Conservation (phyloP, 2,888 invertebrate genomes). For the Erebia aethiops region DNA sequence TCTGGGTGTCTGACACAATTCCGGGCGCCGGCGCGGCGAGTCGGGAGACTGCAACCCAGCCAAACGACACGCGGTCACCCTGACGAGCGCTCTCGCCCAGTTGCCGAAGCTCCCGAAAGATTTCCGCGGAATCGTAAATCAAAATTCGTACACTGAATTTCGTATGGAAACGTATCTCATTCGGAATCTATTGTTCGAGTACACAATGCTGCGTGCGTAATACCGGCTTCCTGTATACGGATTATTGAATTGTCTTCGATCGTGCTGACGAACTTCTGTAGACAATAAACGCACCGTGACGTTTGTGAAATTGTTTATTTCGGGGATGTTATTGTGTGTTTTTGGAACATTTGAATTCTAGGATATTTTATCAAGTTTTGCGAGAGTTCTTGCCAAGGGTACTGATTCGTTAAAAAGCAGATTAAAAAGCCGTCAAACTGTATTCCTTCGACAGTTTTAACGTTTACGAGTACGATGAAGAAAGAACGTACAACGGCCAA, state of each 20-base stretch:
- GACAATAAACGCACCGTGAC: slow-evolving; percentile 40
- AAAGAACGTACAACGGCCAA: slow-evolving; percentile 68
- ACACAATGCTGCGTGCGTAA: slow-evolving; percentile 68
- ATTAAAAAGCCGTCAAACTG: slow-evolving; percentile 73
- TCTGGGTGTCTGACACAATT: slow-evolving; percentile 77
- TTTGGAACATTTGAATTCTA: slow-evolving; percentile 11
- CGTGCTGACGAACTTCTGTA: slow-evolving; percentile 51
- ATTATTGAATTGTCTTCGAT: slow-evolving; percentile 63
- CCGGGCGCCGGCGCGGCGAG: slow-evolving; percentile 80
- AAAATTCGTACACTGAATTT: slow-evolving; percentile 38
- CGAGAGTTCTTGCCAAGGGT: neutral
- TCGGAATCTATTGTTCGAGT: slow-evolving; percentile 59
- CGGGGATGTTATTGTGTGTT: slow-evolving; percentile 17
- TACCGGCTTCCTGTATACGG: slow-evolving; percentile 55
- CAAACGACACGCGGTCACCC: slow-evolving; percentile 77
- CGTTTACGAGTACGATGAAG: slow-evolving; percentile 79
- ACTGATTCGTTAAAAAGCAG: slow-evolving; percentile 40
- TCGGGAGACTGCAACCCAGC: slow-evolving; percentile 65
- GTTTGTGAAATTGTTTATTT: slow-evolving; percentile 40
- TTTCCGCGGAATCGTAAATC: slow-evolving; percentile 41
- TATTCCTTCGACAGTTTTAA: slow-evolving; percentile 82
- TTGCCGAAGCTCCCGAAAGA: slow-evolving; percentile 42
- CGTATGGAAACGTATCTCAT: slow-evolving; percentile 35
- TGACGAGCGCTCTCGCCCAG: slow-evolving; percentile 63
- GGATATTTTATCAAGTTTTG: neutral